Evolutionary conservation across 2,888 invertebrate species (phyloP).

Genomic region (Dryomyza anilis): DNA sequence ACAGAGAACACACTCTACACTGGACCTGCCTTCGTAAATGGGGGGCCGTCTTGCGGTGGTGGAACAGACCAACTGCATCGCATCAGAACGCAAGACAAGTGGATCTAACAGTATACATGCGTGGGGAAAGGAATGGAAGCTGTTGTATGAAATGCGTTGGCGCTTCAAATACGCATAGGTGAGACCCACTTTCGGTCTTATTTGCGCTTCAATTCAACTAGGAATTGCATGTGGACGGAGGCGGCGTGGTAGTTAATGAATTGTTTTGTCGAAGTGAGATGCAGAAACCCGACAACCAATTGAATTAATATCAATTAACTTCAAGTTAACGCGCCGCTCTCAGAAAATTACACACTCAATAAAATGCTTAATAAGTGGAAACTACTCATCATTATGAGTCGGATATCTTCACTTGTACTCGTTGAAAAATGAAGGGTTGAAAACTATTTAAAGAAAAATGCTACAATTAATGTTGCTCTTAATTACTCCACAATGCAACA

Average conservation of each 20-base stretch:
- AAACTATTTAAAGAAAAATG: slow-evolving; percentile 17
- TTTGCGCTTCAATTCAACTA: too few species aligned
- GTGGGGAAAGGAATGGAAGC: not conserved
- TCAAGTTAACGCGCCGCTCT: slow-evolving; percentile 51
- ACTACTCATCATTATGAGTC: slow-evolving; percentile 31
- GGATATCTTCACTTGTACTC: not conserved
- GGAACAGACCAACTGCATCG: too few species aligned
- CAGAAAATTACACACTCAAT: slow-evolving; percentile 55
- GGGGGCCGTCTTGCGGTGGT: not conserved
- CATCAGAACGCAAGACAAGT: too few species aligned
- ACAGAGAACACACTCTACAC: not conserved
- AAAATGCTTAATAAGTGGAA: slow-evolving; percentile 54
- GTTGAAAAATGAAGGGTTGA: too few species aligned
- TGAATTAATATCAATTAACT: slow-evolving; percentile 57
- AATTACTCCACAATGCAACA: slow-evolving; percentile 17
- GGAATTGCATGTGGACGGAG: not conserved
- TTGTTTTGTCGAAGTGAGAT: not conserved
- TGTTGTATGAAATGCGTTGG: too few species aligned
- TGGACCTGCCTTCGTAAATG: not conserved
- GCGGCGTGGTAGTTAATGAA: not conserved
- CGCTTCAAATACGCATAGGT: too few species aligned
- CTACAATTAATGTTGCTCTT: slow-evolving; percentile 16
- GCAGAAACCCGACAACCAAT: slow-evolving; percentile 23
- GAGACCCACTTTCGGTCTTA: too few species aligned
- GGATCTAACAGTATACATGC: too few species aligned